Base-by-base conservation (phyloP, 1,140 invertebrate genomes). In the Ips nitidus region DNA sequence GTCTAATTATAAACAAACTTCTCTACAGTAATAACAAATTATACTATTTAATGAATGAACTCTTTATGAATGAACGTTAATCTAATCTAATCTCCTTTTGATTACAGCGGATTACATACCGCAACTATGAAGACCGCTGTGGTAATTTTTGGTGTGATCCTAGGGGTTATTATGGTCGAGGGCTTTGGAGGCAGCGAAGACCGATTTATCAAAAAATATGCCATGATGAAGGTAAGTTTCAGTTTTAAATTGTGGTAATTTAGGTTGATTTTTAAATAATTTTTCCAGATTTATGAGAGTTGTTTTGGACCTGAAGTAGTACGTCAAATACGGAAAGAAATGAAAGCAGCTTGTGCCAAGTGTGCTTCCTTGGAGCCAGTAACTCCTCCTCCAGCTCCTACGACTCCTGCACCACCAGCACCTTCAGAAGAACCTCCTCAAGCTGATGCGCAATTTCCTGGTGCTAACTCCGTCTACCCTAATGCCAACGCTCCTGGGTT, bases 151-250 rank as follows among this genome's bases (percentile, higher is more conserved):
- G 40, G 2, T 4, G n/a, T 41, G 2, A 2, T 59, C 57, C 6
- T 42, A 42, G 39, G 57, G 6, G n/a, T 38, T 2, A 36, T 1
- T 1, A 53, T 64, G 40, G 79, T 79, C 6, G 72, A 75, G n/a
- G 80, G 79, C 3, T 77, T 84, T 57, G 83, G 82, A 4, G 83
- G 82, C 71, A 84, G 82, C 56, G 87, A 88, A 76, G 86, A 88
- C 73, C 83, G 82, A 75, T 88, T 88, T 73, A 83, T 88, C 58
- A 87, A 87, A 73, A 87, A 87, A 80, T 88, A 88, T 69, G 87
- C 87, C 2, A 86, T 88, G 85, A 86, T 88, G 85, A 88, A 88
- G 83, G 87, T 87, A 80, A 80, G 75, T 67, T 58, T 58, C 43
- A 22, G n/a, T 42, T 62, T 62, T 61, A 22, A 22, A 22, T 22